Conservation (phyloP, 2,888 invertebrate species). For the Dryadula phaetusa region DNA sequence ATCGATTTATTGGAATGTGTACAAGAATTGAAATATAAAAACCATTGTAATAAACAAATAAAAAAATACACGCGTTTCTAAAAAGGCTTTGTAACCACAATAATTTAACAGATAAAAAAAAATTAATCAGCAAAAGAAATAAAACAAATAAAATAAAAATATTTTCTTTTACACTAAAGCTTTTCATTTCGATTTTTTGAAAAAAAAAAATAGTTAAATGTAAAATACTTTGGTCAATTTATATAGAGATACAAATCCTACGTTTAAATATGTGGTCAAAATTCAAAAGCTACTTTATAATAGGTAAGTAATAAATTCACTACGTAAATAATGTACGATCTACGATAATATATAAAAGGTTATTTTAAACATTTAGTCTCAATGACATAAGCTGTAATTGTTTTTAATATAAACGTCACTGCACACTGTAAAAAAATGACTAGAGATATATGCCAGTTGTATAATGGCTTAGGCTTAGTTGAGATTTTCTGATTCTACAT, state of each 20-base stretch:
- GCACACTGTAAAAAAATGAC: neutral
- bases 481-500: neutral
- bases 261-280: conserved; percentile 15
- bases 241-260: conserved; percentile 17
- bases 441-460: neutral
- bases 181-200: neutral
- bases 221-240: conserved; percentile 6
- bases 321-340: conserved; percentile 3
- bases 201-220: neutral
- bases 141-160: neutral
- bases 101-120: neutral
- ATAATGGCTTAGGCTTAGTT: too few species aligned
- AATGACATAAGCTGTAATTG: neutral
- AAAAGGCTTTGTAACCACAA: neutral
- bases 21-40: neutral
- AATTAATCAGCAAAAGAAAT: too few species aligned
- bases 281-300: conserved; percentile 22
- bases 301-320: conserved; percentile 15
- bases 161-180: neutral
- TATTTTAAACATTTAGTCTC: neutral
- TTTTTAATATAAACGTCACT: neutral
- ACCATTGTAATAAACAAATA: too few species aligned
- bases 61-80: too few species aligned
- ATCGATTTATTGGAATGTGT: neutral
- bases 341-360: neutral